phyloP scores from a whole-genome alignment of 2,113 vertebrate species.

The Ptilonorhynchus violaceus region DNA sequence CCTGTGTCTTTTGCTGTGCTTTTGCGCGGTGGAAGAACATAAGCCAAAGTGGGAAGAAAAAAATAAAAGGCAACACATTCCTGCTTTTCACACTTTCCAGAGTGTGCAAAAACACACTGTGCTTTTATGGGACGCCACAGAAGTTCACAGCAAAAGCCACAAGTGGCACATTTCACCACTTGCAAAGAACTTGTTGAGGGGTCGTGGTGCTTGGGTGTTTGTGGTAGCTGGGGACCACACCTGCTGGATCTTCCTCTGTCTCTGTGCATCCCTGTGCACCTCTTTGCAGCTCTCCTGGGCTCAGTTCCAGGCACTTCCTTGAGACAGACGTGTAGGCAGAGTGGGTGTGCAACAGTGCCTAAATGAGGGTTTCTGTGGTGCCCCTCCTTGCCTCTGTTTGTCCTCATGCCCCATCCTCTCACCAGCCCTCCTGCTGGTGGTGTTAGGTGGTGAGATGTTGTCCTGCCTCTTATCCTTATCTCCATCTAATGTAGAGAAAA shows the following conservation, averaged over 20 bases:
- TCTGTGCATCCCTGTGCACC: background rate
- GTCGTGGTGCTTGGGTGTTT: background rate
- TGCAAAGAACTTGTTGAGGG: background rate
- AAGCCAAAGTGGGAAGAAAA: background rate
- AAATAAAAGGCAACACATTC: background rate
- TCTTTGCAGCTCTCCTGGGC: background rate
- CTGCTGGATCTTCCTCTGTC: background rate
- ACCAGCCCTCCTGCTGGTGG: background rate
- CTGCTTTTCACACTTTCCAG: background rate
- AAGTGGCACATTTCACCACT: background rate
- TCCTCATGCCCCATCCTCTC: background rate
- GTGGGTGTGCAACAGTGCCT: background rate
- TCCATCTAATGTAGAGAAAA: background rate
- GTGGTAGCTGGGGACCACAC: background rate
- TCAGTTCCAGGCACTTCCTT: background rate
- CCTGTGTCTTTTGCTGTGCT: background rate
- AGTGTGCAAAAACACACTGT: background rate
- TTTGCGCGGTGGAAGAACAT: background rate
- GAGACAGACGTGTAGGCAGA: background rate
- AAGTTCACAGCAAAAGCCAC: background rate
- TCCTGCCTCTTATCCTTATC: background rate
- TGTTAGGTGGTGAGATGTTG: background rate
- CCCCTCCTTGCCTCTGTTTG: background rate
- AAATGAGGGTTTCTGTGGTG: fast-evolving
- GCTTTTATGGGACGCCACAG: background rate